Percentiles rank a stretch among this genome's conserved stretches.
Evolutionary conservation across 2,113 vertebrate genomes (phyloP).

Genomic region (Tor tambroides): DNA sequence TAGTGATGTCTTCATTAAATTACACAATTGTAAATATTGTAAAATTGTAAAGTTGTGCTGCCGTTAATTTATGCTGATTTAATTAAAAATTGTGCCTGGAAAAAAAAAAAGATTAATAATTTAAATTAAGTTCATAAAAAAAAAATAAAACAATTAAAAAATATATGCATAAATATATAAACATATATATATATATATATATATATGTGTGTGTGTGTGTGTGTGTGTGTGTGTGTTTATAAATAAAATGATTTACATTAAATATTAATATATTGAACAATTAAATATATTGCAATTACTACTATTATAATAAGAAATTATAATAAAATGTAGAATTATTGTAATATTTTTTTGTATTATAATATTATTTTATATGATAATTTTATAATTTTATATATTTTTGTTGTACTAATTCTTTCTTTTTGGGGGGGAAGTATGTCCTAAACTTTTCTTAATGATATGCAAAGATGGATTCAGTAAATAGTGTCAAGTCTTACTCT

Average conservation of each 20-base stretch:
- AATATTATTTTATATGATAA: background rate
- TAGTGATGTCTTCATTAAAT: background rate
- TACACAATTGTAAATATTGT: too few relatives aligned
- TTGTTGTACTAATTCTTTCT: background rate
- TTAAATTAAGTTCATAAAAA: background rate
- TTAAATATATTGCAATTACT: background rate
- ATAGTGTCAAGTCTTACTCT: slow-evolving; percentile 81
- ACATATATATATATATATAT: too few relatives aligned
- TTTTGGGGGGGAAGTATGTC: background rate
- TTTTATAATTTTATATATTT: too few relatives aligned
- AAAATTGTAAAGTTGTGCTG: too few relatives aligned
- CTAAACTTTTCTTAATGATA: background rate
- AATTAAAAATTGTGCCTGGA: background rate
- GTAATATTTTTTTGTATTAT: background rate
- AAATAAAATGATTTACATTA: background rate
- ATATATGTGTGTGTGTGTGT: too few relatives aligned
- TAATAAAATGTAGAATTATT: background rate
- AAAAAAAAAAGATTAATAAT: background rate
- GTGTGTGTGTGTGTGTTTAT: too few relatives aligned
- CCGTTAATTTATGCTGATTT: background rate
- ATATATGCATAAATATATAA: too few relatives aligned
- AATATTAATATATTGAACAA: background rate
- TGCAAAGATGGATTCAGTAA: background rate
- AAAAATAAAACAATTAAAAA: too few relatives aligned
- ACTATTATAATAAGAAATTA: background rate